phyloP scores from a whole-genome alignment of 2,888 invertebrate genomes.

The Sphaerophoria rueppellii region DNA sequence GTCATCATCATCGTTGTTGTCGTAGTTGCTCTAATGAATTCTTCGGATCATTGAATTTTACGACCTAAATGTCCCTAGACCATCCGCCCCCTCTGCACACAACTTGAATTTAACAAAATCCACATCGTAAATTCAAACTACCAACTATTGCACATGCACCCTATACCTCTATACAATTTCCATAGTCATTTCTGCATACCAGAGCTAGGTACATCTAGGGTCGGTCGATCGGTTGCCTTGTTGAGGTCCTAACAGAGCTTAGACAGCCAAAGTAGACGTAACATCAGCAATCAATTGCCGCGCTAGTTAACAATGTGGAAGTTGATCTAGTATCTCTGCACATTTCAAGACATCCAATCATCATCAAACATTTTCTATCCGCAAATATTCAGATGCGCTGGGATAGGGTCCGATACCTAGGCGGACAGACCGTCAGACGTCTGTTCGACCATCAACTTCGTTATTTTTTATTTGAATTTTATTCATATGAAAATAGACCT shows the following conservation, averaged over 20 bases:
- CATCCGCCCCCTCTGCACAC: neutral
- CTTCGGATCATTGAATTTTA: constrained; percentile 71
- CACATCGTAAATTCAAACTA: constrained; percentile 67
- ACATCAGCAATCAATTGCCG: constrained; percentile 70
- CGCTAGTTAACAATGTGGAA: constrained; percentile 73
- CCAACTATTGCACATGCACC: constrained; percentile 13
- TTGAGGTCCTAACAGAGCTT: constrained; percentile 31
- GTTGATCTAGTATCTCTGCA: constrained; percentile 72
- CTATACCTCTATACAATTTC: constrained; percentile 15
- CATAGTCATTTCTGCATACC: constrained; percentile 67
- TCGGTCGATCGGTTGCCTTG: neutral
- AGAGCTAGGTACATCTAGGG: neutral
- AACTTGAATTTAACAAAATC: constrained; percentile 28
- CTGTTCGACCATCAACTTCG: constrained; percentile 65
- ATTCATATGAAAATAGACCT: constrained; percentile 56
- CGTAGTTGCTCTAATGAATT: constrained; percentile 63
- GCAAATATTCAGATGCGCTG: constrained; percentile 11
- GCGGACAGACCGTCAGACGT: neutral
- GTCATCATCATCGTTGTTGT: neutral
- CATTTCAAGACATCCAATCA: constrained; percentile 72
- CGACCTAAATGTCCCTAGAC: constrained; percentile 41
- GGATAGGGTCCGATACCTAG: neutral
- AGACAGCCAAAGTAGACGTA: constrained; percentile 10
- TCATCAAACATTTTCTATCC: constrained; percentile 71
- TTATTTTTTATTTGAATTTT: constrained; percentile 73